Percentiles rank a stretch among this genome's conserved stretches.
Conservation (phyloP, 2,888 invertebrate genomes). For the Miltochrista miniata region DNA sequence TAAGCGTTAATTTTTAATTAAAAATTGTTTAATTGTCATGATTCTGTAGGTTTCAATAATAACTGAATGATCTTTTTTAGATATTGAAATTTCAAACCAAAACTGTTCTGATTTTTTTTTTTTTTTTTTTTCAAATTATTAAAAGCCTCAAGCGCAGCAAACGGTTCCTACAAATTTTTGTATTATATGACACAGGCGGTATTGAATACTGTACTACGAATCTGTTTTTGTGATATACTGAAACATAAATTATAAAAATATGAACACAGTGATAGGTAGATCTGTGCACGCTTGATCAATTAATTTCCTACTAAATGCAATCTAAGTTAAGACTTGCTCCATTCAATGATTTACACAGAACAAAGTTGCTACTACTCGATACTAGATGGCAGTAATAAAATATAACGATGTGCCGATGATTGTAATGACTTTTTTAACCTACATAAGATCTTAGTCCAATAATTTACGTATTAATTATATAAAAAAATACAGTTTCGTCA, state of each 20-base stretch:
- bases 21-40: no score
- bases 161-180: no score
- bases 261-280: constrained; percentile 70
- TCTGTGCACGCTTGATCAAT: constrained; percentile 54
- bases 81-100: no score
- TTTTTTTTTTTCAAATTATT: no score
- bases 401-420: neutral
- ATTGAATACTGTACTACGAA: no score
- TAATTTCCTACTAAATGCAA: constrained; percentile 62
- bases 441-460: constrained; percentile 12
- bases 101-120: no score
- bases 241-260: constrained; percentile 40
- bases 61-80: no score
- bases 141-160: no score
- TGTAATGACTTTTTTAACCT: neutral
- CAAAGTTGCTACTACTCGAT: constrained; percentile 7
- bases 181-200: no score
- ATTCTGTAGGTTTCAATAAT: no score
- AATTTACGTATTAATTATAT: constrained; percentile 17
- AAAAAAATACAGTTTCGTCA: no score
- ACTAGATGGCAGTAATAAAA: constrained; percentile 12
- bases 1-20: no score
- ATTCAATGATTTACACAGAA: constrained; percentile 20
- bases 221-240: constrained; percentile 35
- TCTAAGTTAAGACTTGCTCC: constrained; percentile 36